Base-by-base conservation (phyloP, 2,797 vertebrate species). In the Geotrypetes seraphini region DNA sequence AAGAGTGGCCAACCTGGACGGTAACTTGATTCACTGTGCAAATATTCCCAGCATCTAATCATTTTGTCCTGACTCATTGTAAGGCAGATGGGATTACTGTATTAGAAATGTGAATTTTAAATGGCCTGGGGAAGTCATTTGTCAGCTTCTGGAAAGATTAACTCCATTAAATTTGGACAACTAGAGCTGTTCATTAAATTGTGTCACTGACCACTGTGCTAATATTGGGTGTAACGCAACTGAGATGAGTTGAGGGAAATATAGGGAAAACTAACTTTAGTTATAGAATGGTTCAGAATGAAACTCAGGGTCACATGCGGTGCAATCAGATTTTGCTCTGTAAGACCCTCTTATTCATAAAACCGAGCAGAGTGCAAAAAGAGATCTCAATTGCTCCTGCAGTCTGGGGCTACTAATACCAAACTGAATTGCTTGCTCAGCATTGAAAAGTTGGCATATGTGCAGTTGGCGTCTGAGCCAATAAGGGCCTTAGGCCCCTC, bases 41-140 rank as follows among this genome's bases (percentile, higher is more conserved):
- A 59, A 74, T 66, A 39, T 66, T 58, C 64, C 39, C 19, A 51
- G 47, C 47, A 56, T 55, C 60, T 67, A 53, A 60, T 76, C 40
- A 60, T 64, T 57, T 60, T 66, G 56, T 56, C 48, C 50, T 27
- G 36, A 51, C 24, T 62, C 69, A 46, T 25, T 55, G 50, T 64
- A 65, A 56, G 71, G 47, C 56, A 63, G 73, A 68, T 58, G 53
- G 67, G 65, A 69, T 71, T 67, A 70, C 63, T 72, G 57, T 47
- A 57, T 75, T 71, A 69, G 68, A 71, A 66, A 63, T 68, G 66
- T 70, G 67, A 67, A 63, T 74, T 58, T 73, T 68, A 73, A 75
- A 60, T 60, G 54, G 33, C 68, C 22, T 1, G 47, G 54, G 51
- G 67, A 62, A 41, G 49, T 71, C 63, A 69, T 71, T 66, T 71